Base-by-base conservation (phyloP, 2,888 invertebrate species). In the Drosophila crucigera region DNA sequence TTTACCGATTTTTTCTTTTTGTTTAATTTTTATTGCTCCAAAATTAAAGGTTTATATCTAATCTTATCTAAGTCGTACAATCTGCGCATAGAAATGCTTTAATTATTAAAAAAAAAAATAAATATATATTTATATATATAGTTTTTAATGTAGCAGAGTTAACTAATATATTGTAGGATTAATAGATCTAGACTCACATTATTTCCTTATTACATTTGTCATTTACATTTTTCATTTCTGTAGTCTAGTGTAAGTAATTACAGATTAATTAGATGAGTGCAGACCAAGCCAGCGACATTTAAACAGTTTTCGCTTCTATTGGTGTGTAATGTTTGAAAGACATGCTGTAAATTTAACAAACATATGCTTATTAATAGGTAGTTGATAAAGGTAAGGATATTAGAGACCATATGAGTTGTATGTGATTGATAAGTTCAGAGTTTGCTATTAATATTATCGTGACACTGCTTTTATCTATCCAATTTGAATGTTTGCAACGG, bases 401-500 rank as follows among this genome's bases (percentile, higher is more conserved):
- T 33, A 4, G 30, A 41, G 2, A 41, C 22, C 4, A 35, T 28
- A 49, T 41, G n/a, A 43, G 28, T 41, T 49, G 33, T 33, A 37
- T 22, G 43, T 33, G 30, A n/a, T 11, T 30, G 54, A 65, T 49
- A 30, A 59, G 35, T 55, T 59, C 37, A 33, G 33, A 61, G 61
- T 41, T 52, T 70, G 49, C 37, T 62, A 52, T 77, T 54, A 54
- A 33, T 47, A 41, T 62, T 70, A 35, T 22, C 28, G 3, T 10
- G 53, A 62, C 65, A 68, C 30, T 30, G 33, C 35, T 41, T 37
- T 68, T 80, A 83, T 80, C 79, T 75, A 49, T 70, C 14, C 76
- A 80, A 82, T 82, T 69, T 82, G 47, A 72, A 78, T 78, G 54
- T 31, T 55, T 33, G 33, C 33, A 50, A 3, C 50, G 63, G 1